Percentiles rank a stretch among this genome's conserved stretches.
Conservation (phyloP, 2,888 invertebrate genomes). For the Silvanus unidentatus region DNA sequence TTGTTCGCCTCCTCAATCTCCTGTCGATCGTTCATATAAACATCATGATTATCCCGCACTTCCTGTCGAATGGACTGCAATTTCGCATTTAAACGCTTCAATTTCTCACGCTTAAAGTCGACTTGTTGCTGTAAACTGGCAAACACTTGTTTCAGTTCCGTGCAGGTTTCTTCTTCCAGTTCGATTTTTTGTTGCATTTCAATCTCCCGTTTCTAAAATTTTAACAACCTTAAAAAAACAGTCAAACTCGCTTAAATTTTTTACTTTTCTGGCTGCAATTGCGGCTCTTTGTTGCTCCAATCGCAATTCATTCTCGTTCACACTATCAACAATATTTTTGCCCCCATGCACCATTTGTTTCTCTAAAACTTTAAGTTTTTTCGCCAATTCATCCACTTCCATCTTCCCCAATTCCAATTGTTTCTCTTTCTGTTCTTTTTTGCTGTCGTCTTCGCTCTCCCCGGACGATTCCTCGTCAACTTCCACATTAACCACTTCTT, state of each 20-base stretch:
- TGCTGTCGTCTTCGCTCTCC: conserved; percentile 43
- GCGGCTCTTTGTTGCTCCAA: conserved; percentile 80
- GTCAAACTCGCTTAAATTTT: neutral
- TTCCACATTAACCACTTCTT: conserved; percentile 28
- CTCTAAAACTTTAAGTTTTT: conserved; percentile 79
- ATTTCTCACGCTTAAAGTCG: conserved; percentile 89
- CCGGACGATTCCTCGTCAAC: conserved; percentile 20
- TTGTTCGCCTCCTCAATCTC: conserved; percentile 89
- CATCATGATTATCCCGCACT: conserved; percentile 74
- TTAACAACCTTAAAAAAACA: conserved; percentile 1
- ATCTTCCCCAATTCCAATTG: conserved; percentile 50
- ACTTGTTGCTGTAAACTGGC: conserved; percentile 92
- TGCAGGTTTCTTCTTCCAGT: conserved; percentile 86
- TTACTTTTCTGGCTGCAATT: conserved; percentile 80
- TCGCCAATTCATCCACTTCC: conserved; percentile 68
- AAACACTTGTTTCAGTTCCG: conserved; percentile 86
- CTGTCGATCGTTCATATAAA: conserved; percentile 85
- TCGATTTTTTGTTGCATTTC: conserved; percentile 94
- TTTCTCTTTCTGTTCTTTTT: conserved; percentile 44
- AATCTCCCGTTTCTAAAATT: conserved; percentile 56
- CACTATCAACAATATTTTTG: conserved; percentile 90
- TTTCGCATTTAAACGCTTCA: conserved; percentile 85
- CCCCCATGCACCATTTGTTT: conserved; percentile 92
- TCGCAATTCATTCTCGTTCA: conserved; percentile 87
- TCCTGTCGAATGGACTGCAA: conserved; percentile 70